A percentile compares a stretch with the other conserved stretches of the same genome.
phyloP scores from a whole-genome alignment of 2,888 invertebrate genomes.

The Pseudococcus jackbeardsleyi region DNA sequence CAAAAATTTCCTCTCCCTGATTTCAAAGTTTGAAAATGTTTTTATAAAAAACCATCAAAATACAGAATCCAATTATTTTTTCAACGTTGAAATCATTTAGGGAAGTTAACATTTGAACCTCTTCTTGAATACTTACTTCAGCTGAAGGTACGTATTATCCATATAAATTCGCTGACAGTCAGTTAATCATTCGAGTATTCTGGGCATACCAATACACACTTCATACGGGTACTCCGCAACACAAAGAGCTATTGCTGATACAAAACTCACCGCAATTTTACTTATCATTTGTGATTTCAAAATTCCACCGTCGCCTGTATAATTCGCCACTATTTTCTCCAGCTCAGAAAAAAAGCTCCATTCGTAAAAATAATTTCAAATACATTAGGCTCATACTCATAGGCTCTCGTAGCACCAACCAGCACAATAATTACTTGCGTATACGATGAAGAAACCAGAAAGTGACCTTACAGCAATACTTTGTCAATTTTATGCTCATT shows the following conservation, averaged over 20 bases:
- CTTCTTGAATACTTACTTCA: too few relatives aligned
- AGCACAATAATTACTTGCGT: not conserved
- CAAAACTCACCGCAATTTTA: not conserved
- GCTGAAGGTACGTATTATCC: too few relatives aligned
- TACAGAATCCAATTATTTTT: too few relatives aligned
- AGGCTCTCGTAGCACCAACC: not conserved
- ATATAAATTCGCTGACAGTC: too few relatives aligned
- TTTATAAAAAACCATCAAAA: too few relatives aligned
- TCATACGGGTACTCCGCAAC: not conserved
- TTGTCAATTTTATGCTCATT: not conserved
- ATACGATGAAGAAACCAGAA: not conserved
- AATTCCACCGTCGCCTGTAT: not conserved
- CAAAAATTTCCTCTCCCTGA: too few relatives aligned
- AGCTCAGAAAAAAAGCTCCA: not conserved
- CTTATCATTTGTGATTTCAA: not conserved
- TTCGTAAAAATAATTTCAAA: constrained; percentile 10
- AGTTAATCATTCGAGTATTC: not conserved
- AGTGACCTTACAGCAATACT: not conserved
- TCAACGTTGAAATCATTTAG: too few relatives aligned
- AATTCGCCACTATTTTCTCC: not conserved
- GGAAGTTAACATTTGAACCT: too few relatives aligned
- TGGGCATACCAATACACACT: not conserved
- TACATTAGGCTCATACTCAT: not conserved
- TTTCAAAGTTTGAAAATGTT: too few relatives aligned
- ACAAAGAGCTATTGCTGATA: not conserved